Evolutionary conservation across 2,888 invertebrate genomes (phyloP).

Genomic region (Sabellastarte sp.): DNA sequence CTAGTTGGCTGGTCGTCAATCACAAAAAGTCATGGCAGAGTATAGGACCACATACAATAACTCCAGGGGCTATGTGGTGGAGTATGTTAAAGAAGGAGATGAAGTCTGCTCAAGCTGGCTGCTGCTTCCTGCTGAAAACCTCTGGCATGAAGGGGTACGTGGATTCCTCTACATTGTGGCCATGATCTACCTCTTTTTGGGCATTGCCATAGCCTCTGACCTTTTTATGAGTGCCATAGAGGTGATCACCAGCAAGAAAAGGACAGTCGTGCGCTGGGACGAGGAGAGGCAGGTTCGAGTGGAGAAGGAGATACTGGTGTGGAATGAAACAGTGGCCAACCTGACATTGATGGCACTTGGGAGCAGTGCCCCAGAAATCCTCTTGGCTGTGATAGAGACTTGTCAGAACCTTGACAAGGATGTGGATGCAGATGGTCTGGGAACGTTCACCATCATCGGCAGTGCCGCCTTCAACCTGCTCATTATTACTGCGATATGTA

Average conservation of each 20-base stretch:
- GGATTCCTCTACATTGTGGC: constrained; percentile 50
- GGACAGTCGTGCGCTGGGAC: constrained; percentile 47
- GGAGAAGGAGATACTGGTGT: constrained; percentile 47
- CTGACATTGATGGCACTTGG: constrained; percentile 55
- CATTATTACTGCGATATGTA: constrained; percentile 52
- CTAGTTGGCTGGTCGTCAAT: too few relatives aligned
- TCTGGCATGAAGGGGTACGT: constrained; percentile 43
- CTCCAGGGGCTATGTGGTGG: constrained; percentile 45
- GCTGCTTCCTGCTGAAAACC: constrained; percentile 53
- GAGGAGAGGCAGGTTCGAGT: constrained; percentile 44
- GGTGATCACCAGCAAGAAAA: constrained; percentile 52
- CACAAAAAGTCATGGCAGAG: background rate
- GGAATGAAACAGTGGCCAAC: constrained; percentile 58
- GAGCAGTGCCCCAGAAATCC: constrained; percentile 54
- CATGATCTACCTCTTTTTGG: constrained; percentile 50
- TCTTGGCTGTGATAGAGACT: constrained; percentile 46
- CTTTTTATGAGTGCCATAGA: constrained; percentile 56
- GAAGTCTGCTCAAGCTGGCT: constrained; percentile 43
- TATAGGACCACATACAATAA: constrained; percentile 22
- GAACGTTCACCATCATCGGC: constrained; percentile 56
- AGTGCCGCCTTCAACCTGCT: constrained; percentile 55
- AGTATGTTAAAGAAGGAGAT: constrained; percentile 31
- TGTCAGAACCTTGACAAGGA: constrained; percentile 25
- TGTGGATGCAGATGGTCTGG: constrained; percentile 37
- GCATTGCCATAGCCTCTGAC: constrained; percentile 53